These are phyloP conservation scores for human DNA, from an alignment of 2,113 vertebrate genomes.

Conservation along the genomic window DNA sequence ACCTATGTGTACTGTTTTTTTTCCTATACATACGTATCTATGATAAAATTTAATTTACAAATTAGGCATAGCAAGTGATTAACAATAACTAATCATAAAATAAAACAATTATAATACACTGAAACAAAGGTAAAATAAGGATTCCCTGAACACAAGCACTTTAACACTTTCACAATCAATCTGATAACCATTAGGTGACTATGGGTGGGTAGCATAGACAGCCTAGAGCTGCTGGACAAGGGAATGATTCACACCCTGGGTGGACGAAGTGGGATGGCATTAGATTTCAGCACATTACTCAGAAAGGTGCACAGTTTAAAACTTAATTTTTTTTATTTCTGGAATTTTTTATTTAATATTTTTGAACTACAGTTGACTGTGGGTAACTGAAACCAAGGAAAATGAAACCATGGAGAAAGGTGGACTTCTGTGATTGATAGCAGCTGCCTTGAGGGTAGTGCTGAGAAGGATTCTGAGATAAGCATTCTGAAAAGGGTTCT, in stretches of 20 bases:
- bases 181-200: neutral
- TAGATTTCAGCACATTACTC: neutral
- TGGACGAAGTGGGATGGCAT: neutral
- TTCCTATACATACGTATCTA: neutral
- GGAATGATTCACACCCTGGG: neutral
- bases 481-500: neutral
- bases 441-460: neutral
- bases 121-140: neutral
- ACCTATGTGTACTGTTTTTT: neutral
- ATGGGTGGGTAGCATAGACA: neutral
- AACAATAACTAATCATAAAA: neutral
- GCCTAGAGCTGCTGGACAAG: neutral
- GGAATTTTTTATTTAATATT: neutral
- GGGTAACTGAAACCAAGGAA: neutral
- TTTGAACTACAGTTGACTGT: neutral
- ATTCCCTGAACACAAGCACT: neutral
- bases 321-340: neutral
- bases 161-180: neutral
- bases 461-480: neutral
- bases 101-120: neutral
- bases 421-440: neutral
- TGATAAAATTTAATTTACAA: neutral
- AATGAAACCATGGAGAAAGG: neutral
- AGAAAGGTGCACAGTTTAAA: neutral
- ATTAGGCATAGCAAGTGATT: neutral